Evolutionary conservation across 1,140 invertebrate genomes (phyloP).

Genomic region (Lepidurus packardi): DNA sequence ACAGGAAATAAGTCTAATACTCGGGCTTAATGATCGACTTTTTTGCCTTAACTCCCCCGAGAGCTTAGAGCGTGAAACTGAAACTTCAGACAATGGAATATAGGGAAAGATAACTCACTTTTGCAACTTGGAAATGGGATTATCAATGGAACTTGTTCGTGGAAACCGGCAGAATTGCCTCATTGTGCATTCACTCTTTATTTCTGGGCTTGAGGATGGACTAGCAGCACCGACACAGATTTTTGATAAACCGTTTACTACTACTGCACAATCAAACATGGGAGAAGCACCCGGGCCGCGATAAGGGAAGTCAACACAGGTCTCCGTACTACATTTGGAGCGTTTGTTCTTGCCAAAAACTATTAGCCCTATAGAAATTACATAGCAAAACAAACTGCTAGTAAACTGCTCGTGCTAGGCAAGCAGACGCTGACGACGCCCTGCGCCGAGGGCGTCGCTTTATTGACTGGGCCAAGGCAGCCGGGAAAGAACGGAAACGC

Average conservation of each 20-base stretch:
- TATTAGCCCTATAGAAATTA: background rate
- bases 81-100: background rate
- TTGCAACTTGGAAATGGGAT: background rate
- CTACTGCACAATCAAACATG: too few relatives aligned
- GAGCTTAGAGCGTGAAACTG: background rate
- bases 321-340: background rate
- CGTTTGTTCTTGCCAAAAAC: background rate
- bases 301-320: background rate
- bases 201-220: background rate
- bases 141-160: background rate
- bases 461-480: constrained; percentile 1
- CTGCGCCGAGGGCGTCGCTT: constrained; percentile 19
- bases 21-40: too few relatives aligned
- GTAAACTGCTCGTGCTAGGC: background rate
- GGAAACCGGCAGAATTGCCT: background rate
- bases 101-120: background rate
- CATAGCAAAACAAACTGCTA: background rate
- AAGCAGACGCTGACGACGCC: background rate
- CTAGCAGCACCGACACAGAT: too few relatives aligned
- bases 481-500: background rate
- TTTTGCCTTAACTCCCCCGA: too few relatives aligned
- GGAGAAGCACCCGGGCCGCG: too few relatives aligned
- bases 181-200: constrained; percentile 1
- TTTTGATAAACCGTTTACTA: too few relatives aligned
- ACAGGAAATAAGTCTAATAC: too few relatives aligned